Conservation (phyloP, 2,797 vertebrate genomes). For the Lutjanus argentimaculatus region DNA sequence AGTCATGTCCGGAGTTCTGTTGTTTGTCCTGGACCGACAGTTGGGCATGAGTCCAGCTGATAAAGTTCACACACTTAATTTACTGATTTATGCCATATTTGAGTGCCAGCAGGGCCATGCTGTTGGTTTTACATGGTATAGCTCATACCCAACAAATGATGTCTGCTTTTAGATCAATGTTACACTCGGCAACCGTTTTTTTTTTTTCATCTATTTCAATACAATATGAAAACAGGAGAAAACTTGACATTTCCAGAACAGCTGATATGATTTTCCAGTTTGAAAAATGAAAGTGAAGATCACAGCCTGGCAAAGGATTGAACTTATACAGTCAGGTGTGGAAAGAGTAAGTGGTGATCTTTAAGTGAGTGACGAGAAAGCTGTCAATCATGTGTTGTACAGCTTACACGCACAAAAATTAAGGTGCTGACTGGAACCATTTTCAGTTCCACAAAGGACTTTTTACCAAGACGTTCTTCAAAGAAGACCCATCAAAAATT, state of each 20-base stretch:
- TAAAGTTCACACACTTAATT: not conserved
- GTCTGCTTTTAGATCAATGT: not conserved
- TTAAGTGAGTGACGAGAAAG: not conserved
- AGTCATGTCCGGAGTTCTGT: not conserved
- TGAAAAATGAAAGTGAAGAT: constrained; percentile 8
- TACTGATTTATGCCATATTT: not conserved
- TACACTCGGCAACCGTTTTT: not conserved
- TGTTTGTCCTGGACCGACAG: not conserved
- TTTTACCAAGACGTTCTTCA: too few species aligned
- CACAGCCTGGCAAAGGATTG: not conserved
- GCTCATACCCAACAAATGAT: constrained; percentile 11
- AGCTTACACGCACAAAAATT: too few species aligned
- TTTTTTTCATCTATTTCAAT: constrained; percentile 5
- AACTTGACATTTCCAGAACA: constrained; percentile 10
- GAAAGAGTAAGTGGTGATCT: not conserved
- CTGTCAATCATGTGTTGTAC: too few species aligned
- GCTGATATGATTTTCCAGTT: constrained; percentile 1
- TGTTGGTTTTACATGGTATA: constrained; percentile 8
- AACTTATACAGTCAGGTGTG: not conserved
- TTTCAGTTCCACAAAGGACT: too few species aligned
- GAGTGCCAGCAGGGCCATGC: not conserved
- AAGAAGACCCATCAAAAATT: too few species aligned
- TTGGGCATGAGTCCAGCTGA: constrained; percentile 4
- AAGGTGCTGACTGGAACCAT: too few species aligned
- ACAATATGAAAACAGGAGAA: not conserved